A percentile compares a stretch with the other conserved stretches of the same genome.
Conservation (phyloP, 2,888 invertebrate genomes). For the Deroplatys truncata region DNA sequence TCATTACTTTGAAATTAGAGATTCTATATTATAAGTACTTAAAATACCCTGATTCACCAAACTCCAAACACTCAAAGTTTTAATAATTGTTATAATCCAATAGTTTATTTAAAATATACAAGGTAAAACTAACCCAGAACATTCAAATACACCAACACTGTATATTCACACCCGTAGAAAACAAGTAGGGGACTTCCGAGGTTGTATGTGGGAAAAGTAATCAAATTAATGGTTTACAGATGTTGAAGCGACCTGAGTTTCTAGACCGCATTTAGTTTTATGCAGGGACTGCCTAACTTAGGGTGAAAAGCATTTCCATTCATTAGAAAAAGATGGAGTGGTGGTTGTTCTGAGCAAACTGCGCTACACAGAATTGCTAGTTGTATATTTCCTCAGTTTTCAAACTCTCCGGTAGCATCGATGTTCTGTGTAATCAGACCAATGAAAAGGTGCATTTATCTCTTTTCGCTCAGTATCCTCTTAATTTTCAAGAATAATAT, state of each 20-base stretch:
- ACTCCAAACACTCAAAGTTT: no score
- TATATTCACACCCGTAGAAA: not conserved
- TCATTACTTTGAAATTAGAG: no score
- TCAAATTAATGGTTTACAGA: not conserved
- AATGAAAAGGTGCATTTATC: not conserved
- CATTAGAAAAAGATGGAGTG: not conserved
- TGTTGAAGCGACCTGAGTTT: not conserved
- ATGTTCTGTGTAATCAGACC: not conserved
- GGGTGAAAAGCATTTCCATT: not conserved
- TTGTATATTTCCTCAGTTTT: not conserved
- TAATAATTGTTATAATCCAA: no score
- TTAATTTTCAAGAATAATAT: not conserved
- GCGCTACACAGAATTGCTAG: not conserved
- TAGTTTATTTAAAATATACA: no score
- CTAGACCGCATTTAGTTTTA: not conserved
- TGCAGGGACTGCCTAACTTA: not conserved
- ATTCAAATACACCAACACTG: no score
- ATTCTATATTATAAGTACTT: no score
- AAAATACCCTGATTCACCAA: no score
- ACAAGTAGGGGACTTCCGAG: not conserved
- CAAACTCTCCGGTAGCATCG: not conserved
- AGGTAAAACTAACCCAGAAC: no score
- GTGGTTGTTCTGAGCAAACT: not conserved
- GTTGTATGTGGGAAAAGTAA: not conserved
- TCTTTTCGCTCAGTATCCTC: not conserved